phyloP scores from a whole-genome alignment of 2,888 invertebrate genomes.

The Protophormia terraenovae region DNA sequence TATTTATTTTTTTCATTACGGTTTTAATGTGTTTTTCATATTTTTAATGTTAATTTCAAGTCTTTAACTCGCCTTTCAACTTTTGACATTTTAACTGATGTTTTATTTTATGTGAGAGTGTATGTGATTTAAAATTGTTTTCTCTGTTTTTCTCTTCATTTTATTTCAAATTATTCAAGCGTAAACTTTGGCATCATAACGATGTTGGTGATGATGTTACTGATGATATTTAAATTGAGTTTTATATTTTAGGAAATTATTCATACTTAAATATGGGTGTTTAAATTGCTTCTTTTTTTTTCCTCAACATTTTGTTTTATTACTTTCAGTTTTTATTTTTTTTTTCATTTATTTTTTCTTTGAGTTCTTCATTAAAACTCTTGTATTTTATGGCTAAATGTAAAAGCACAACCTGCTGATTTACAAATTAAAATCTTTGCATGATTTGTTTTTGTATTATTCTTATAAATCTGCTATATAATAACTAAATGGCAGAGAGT shows the following conservation, averaged over 20 bases:
- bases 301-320: background rate
- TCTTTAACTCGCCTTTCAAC: background rate
- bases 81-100: slow-evolving; percentile 20
- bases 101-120: background rate
- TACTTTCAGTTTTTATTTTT: background rate
- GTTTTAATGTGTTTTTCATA: background rate
- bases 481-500: background rate
- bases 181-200: slow-evolving; percentile 13
- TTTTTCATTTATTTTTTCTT: background rate
- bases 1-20: too few relatives aligned
- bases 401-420: slow-evolving; percentile 1
- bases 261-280: background rate
- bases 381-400: background rate
- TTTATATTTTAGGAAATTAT: slow-evolving; percentile 28
- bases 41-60: background rate
- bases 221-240: slow-evolving; percentile 36
- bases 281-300: background rate
- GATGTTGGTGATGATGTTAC: background rate
- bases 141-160: background rate
- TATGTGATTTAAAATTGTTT: background rate
- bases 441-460: slow-evolving; percentile 6
- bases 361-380: slow-evolving; percentile 4
- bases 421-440: slow-evolving; percentile 7
- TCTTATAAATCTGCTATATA: background rate
- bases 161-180: slow-evolving; percentile 41